phyloP scores from a whole-genome alignment of 2,113 vertebrate genomes.

The Sclerurus mexicanus region DNA sequence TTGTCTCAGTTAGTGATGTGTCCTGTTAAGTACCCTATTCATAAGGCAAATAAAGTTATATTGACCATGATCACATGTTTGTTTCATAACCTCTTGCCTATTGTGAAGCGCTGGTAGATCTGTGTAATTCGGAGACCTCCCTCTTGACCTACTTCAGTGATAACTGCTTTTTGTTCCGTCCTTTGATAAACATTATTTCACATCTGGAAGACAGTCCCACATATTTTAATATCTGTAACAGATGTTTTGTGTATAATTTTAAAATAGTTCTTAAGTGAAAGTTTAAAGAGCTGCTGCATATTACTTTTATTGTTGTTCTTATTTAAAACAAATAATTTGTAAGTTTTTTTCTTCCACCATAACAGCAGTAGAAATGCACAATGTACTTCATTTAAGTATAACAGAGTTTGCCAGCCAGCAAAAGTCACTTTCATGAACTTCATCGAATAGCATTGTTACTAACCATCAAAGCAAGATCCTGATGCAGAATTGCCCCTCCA shows the following conservation, averaged over 20 bases:
- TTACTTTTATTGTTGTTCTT: slow-evolving; percentile 8
- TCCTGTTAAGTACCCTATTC: not conserved
- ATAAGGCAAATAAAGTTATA: slow-evolving; percentile 9
- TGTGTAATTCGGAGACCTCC: not conserved
- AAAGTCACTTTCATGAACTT: not conserved
- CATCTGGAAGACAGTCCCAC: slow-evolving; percentile 55
- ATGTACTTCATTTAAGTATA: not conserved
- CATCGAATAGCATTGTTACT: not conserved
- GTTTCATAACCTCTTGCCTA: not conserved
- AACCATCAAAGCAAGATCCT: not conserved
- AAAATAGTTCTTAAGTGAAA: slow-evolving; percentile 54
- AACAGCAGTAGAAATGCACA: not conserved
- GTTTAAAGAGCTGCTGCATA: slow-evolving; percentile 25
- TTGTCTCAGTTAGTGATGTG: not conserved
- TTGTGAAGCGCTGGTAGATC: not conserved
- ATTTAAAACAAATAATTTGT: slow-evolving; percentile 1
- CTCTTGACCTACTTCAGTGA: slow-evolving; percentile 47
- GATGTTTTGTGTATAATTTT: slow-evolving; percentile 46
- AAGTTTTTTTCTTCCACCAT: not conserved
- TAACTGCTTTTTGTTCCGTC: slow-evolving; percentile 24
- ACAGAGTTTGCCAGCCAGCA: not conserved
- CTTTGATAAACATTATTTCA: slow-evolving; percentile 56
- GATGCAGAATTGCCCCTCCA: not conserved
- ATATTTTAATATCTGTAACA: slow-evolving; percentile 36
- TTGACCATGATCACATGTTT: not conserved